Evolutionary conservation across 2,113 vertebrate genomes (phyloP), one percentile per base, ranked within the genome.

Genomic region (Poicephalus gulielmi): DNA sequence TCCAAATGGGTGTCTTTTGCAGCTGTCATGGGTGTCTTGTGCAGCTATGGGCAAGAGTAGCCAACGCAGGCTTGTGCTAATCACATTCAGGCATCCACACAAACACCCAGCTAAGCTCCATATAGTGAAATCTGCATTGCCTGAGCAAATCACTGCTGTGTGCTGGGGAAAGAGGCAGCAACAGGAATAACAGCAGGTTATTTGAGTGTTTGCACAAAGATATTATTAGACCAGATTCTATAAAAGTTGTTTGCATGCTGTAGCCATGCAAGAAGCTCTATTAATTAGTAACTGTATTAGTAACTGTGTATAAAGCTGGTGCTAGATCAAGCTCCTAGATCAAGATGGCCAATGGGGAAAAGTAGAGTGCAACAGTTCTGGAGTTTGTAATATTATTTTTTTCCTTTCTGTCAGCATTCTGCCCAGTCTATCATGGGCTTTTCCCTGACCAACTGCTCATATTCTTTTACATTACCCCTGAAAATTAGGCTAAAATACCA

Each of bases 41-140:
- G 75, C 64, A 73, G 41, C 64, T 43, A 33, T 37, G 64, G 46
- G 59, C 0, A 3, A 37, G 44, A 69, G 31, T 33, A 77, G 75
- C 52, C 31, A 8, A 24, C 3, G 3, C 52, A 73, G 39, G 27
- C 7, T 35, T 47, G 8, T 4, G 3, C 0, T 1, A 33, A 14
- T 70, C 1, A 1, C 3, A 0, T 23, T 44, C 37, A 20, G 0
- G 39, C 4, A 0, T 60, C 30, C 63, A 55, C 57, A 35, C 39
- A 39, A 43, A 23, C 64, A 81, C 17, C 39, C n/a, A 24, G 13
- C 13, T 14, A 10, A 33, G 69, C 31, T 46, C 31, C 30, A 10
- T 1, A 1, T 25, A 50, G 35, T 50, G 41, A 44, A 75, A 52
- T 7, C 44, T 60, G 49, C 10, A 6, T 31, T 49, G 62, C 35